phyloP scores from a whole-genome alignment of 2,888 invertebrate species.

The Clistopyga incitator region DNA sequence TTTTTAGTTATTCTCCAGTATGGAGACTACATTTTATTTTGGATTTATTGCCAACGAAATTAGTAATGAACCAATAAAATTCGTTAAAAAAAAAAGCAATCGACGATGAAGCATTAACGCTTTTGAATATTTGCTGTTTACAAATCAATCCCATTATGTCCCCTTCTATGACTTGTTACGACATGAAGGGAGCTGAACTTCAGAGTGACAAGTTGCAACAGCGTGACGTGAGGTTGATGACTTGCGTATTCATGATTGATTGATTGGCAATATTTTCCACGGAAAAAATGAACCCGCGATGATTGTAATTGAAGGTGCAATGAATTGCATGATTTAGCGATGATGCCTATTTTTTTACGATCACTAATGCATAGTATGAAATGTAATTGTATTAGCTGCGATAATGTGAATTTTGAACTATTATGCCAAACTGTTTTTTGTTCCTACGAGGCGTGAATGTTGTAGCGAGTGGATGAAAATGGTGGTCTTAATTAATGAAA shows the following conservation, averaged over 20 bases:
- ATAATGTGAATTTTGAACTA: slow-evolving; percentile 46
- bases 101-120: neutral
- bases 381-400: slow-evolving; percentile 17
- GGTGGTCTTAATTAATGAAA: slow-evolving; percentile 11
- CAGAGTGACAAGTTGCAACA: slow-evolving; percentile 45
- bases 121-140: slow-evolving; percentile 39
- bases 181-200: slow-evolving; percentile 38
- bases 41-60: neutral
- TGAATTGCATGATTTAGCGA: slow-evolving; percentile 42
- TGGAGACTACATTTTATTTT: neutral
- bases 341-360: slow-evolving; percentile 5
- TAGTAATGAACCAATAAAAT: neutral
- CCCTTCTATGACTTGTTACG: slow-evolving; percentile 12
- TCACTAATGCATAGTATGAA: slow-evolving; percentile 33
- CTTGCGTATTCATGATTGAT: slow-evolving; percentile 24
- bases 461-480: slow-evolving; percentile 33
- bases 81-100: neutral
- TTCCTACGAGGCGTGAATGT: slow-evolving; percentile 57
- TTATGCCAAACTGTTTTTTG: slow-evolving; percentile 40
- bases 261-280: slow-evolving; percentile 8
- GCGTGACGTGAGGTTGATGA: slow-evolving; percentile 52
- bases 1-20: no score
- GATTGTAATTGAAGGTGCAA: slow-evolving; percentile 16
- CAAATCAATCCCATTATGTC: slow-evolving; percentile 60
- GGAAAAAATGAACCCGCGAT: neutral